Percentiles rank a stretch among this genome's conserved stretches.
phyloP scores from a whole-genome alignment of 2,113 vertebrate species.

The Athene cunicularia region DNA sequence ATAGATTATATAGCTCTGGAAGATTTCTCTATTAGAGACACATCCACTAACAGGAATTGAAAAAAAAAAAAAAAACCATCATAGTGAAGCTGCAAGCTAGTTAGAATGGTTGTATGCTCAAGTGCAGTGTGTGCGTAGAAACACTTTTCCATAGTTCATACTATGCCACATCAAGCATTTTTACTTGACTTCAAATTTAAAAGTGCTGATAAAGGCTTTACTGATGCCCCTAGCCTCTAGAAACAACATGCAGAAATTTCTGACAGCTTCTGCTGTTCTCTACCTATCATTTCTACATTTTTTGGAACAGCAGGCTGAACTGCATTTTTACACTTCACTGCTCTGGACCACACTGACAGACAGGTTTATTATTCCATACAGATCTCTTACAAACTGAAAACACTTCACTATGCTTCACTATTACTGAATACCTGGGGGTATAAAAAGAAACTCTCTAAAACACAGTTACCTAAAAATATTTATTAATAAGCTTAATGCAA shows the following conservation, averaged over 20 bases:
- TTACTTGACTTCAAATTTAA: background rate
- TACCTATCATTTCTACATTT: background rate
- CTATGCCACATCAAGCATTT: background rate
- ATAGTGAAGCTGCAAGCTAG: slow-evolving; percentile 51
- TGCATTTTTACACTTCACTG: slow-evolving; percentile 10
- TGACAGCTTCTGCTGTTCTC: background rate
- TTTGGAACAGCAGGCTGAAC: background rate
- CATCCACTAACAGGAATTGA: slow-evolving; percentile 18
- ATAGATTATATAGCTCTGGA: slow-evolving; percentile 5
- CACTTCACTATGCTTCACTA: slow-evolving; percentile 56
- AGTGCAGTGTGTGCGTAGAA: slow-evolving; percentile 42
- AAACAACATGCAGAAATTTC: background rate
- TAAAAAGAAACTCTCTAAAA: slow-evolving; percentile 58
- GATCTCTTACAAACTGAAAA: background rate
- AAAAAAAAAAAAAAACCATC: background rate
- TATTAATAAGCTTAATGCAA: slow-evolving; percentile 75
- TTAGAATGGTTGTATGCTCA: slow-evolving; percentile 55
- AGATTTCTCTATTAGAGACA: slow-evolving; percentile 35
- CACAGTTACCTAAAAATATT: slow-evolving; percentile 72
- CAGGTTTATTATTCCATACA: background rate
- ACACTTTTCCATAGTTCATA: background rate
- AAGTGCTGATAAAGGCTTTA: slow-evolving; percentile 28
- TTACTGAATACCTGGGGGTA: slow-evolving; percentile 55
- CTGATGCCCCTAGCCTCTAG: background rate
- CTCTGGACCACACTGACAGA: slow-evolving; percentile 3